phyloP scores from a whole-genome alignment of 2,113 vertebrate species.

The Zosterops pallidus region DNA sequence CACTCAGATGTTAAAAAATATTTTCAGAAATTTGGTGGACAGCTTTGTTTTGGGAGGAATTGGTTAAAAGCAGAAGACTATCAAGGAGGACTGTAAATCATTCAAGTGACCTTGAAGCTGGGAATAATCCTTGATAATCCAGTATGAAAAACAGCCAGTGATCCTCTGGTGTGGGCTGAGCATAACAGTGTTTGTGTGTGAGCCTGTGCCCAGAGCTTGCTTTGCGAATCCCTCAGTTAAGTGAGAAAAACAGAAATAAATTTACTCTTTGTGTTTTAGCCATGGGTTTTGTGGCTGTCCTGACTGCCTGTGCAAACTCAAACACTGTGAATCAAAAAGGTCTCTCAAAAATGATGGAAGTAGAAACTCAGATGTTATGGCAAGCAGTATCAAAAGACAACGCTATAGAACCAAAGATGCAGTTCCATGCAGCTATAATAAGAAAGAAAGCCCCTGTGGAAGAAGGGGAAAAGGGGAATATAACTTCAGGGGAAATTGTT shows the following conservation, averaged over 20 bases:
- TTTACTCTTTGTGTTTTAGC: not conserved
- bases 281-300: not conserved
- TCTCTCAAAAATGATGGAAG: not conserved
- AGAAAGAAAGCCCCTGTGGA: not conserved
- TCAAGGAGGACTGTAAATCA: not conserved
- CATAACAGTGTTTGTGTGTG: not conserved
- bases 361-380: not conserved
- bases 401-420: not conserved
- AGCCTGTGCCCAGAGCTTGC: not conserved
- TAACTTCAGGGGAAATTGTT: not conserved
- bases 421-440: not conserved
- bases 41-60: not conserved
- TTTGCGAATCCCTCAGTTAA: not conserved
- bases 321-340: not conserved
- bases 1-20: not conserved
- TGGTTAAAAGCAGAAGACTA: not conserved
- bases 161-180: not conserved
- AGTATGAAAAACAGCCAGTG: not conserved
- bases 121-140: not conserved
- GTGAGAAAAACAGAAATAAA: not conserved
- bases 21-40: not conserved
- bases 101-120: not conserved
- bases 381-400: not conserved
- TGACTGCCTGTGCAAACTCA: not conserved
- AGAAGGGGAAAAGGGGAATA: not conserved